These are phyloP conservation scores for Zoroaster sp. DNA, from an alignment of 53 echinoderm and acorn worm genomes.

Conservation along the genomic window DNA sequence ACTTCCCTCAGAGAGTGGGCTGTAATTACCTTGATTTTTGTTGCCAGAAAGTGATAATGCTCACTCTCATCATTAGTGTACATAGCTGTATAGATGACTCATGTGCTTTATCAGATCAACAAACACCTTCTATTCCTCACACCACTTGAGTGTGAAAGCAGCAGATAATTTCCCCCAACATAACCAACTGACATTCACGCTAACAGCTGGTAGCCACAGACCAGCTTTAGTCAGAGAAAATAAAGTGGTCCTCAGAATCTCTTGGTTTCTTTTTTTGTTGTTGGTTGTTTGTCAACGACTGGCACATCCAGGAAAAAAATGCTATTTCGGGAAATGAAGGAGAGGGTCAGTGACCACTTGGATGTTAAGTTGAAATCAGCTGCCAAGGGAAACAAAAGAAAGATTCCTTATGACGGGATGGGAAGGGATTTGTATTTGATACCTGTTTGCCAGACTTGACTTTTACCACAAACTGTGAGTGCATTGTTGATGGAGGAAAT, in stretches of 20 bases:
- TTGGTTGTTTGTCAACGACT: background rate
- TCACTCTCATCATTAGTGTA: background rate
- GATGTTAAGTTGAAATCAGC: background rate
- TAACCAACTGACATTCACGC: background rate
- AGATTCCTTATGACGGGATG: background rate
- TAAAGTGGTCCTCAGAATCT: constrained; percentile 16
- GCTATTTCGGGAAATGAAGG: background rate
- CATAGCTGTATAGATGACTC: constrained; percentile 13
- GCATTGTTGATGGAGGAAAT: background rate
- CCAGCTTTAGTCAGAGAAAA: constrained; percentile 5
- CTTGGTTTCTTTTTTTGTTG: background rate
- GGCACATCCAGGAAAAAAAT: background rate
- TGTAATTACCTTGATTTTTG: background rate
- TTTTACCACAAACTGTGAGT: constrained; percentile 12
- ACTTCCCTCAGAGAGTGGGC: background rate
- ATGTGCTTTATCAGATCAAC: background rate
- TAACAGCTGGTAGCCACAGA: background rate
- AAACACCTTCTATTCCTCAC: constrained; percentile 1
- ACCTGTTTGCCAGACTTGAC: constrained; percentile 4
- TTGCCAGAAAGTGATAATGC: background rate
- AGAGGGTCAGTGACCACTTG: constrained; percentile 22
- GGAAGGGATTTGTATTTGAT: background rate
- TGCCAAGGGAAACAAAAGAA: background rate
- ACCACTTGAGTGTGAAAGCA: background rate
- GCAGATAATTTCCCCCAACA: background rate